Evolutionary conservation across 2,888 invertebrate genomes (phyloP), one percentile per base, ranked within the genome.

Genomic region (Ophion slaviceki): DNA sequence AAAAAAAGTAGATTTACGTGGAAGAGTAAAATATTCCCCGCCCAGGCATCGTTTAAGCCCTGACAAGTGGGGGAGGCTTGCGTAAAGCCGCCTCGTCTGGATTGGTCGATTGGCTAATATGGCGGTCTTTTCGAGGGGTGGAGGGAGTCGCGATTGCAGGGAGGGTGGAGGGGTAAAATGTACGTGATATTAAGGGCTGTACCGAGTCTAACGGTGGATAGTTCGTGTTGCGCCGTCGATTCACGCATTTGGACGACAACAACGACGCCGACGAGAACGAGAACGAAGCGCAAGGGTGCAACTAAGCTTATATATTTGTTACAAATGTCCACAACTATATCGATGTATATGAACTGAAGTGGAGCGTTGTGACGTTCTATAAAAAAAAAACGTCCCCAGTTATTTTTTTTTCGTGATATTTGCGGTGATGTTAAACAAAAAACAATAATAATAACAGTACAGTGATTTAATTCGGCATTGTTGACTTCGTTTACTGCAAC

Each of bases 221-320:
- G 95, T 95, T 94, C 92, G 93, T 93, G 92, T 93, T 94, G 94
- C 94, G 95, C 94, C 94, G 94, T 95, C 94, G 94, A 93, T 94
- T 93, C 92, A 93, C 92, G 91, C 93, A 91, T 92, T 92, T 80
- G 28, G 79, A 81, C 79, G 84, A 80, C 80, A 78, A 84, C 82
- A 24, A 80, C 84, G 78, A 71, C 59, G 28, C 66, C 59, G 81
- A 79, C 70, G 74, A 71, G 70, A 61, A 57, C 75, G 59, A 80
- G 45, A 47, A 74, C 70, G 70, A 20, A 61, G 20, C 74, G 64
- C 70, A 68, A 74, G 40, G 32, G 74, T 80, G 57, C 53, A 61
- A 14, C 59, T 66, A 45, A 45, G 5, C 72, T 64, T 36, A 40
- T 59, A 67, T 32, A 53, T 66, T 80, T 14, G 8, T 80, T 5